These are phyloP conservation scores for Sphinx pinastri DNA, from an alignment of 2,888 invertebrate genomes.

Conservation along the genomic window DNA sequence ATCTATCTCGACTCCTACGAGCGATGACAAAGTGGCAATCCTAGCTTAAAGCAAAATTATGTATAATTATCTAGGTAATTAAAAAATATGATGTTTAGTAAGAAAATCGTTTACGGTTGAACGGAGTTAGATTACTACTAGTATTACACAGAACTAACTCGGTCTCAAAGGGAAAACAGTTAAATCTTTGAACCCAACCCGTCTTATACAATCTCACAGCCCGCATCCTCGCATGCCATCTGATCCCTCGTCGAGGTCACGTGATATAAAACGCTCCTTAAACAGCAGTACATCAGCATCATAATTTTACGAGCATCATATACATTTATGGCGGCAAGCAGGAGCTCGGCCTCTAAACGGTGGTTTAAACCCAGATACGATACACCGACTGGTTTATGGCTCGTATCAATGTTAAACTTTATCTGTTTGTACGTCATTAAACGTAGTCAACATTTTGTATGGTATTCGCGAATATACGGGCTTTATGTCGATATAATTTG, in stretches of 20 bases:
- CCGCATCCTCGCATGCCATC: neutral
- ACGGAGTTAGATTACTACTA: too few relatives aligned
- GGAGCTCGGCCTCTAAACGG: conserved; percentile 18
- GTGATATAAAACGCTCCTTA: conserved; percentile 5
- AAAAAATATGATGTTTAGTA: too few relatives aligned
- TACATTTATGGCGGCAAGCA: conserved; percentile 24
- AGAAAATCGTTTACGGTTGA: too few relatives aligned
- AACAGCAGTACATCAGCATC: conserved; percentile 2
- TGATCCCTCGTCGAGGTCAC: conserved; percentile 7
- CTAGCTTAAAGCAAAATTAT: too few relatives aligned
- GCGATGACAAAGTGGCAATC: too few relatives aligned
- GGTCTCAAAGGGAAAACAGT: too few relatives aligned
- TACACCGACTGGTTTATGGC: conserved; percentile 15
- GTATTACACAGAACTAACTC: too few relatives aligned
- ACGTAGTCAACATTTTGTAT: conserved; percentile 11
- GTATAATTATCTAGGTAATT: too few relatives aligned
- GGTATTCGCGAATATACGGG: neutral
- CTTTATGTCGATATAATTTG: neutral
- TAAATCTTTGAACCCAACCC: too few relatives aligned
- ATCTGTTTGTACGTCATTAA: conserved; percentile 18
- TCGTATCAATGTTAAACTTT: conserved; percentile 21
- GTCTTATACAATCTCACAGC: too few relatives aligned
- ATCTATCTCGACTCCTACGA: too few relatives aligned
- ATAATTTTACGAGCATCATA: conserved; percentile 23
- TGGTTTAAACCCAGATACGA: conserved; percentile 13